Base-by-base conservation (phyloP, 2,797 vertebrate genomes). In the Smutsia temminckii region DNA sequence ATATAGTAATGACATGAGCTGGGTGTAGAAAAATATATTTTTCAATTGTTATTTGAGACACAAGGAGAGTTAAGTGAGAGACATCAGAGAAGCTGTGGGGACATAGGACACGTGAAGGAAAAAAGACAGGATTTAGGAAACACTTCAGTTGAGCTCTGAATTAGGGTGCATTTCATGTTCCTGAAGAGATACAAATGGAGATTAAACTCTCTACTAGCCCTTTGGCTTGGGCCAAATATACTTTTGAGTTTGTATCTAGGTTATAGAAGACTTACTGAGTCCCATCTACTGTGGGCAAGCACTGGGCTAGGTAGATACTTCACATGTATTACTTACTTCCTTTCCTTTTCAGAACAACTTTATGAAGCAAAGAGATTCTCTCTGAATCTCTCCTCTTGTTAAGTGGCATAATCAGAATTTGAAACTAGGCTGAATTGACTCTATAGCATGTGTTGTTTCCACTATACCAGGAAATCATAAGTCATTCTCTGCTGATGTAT, bases 331-430 rank as follows among this genome's bases (percentile, higher is more conserved):
- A 79, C 20, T 59, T 34, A 79, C 20, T 59, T 34, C 32, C 37
- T n/a, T 64, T 93, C 46, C 51, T 74, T 84, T 88, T 87, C 42
- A 88, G 57, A 91, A 93, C 72, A 91, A 66, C 21, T 66, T 72
- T 74, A 59, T 49, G 53, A 88, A 90, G 5, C 9, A 63, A 14
- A 95, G 37, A 83, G 32, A 90, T 34, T 53, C 86, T 32, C 20
- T 94, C 37, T 59, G 4, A 78, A 57, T 61, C 37, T 81, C 42
- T 83, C 8, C 10, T 93, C 49, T 59, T 66, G 3, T 59, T 89
- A 46, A 74, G 46, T 57, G 6, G n/a, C 25, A 77, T 51, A 66
- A 91, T 79, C 40, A 91, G 86, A 91, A 79, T 72, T 42, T 57
- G 53, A 94, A 88, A 89, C 3, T 29, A 32, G 66, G 23, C 27